Evolutionary conservation across 2,888 invertebrate genomes (phyloP), one percentile per base, ranked within the genome.

Genomic region (Caenorhabditis plicata): DNA sequence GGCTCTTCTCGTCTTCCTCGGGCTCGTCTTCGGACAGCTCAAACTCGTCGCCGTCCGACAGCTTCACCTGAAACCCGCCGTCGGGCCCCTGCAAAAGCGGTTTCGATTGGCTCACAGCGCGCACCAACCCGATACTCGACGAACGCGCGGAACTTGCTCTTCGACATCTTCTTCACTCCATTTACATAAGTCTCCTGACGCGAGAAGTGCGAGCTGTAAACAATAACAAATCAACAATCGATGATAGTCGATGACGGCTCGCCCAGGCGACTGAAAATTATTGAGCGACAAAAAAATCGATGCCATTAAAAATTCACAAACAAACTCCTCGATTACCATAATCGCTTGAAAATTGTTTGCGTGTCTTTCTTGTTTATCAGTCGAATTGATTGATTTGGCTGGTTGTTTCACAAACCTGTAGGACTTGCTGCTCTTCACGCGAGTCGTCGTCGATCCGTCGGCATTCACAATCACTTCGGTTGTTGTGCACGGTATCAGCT

Each of bases 11-110:
- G 38, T 80, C 78, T 20, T 75, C 74, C n/a, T 80, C 78, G 11
- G 68, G 64, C 48, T 77, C 80, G 29, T 76, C 74, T 48, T 80
- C 79, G 0, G 73, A 72, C 25, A 77, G 43, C 20, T 80, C 80
- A 22, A 65, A 71, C 43, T 73, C 74, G 13, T 71, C 73, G 26
- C 65, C 51, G 56, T 80, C 73, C 3, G 74, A 67, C 22, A 80
- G 52, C 33, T 75, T 77, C 56, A 80, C 74, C 45, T 64, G 60
- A 63, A 78, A 80, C 3, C 80, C 80, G 23, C 74, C 74, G 22
- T 74, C 69, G 3, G 74, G 72, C 4, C 74, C 74, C 58, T 65
- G 54, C 36, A 63, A 46, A 41, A 19, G 11, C 39, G 20, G 39
- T 15, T 17, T 11, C 35, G 35, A n/a, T 15, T 7, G 5, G 17